Base-by-base conservation (phyloP, 53 echinoderm and acorn worm species). In the Echinarachnius parma region DNA sequence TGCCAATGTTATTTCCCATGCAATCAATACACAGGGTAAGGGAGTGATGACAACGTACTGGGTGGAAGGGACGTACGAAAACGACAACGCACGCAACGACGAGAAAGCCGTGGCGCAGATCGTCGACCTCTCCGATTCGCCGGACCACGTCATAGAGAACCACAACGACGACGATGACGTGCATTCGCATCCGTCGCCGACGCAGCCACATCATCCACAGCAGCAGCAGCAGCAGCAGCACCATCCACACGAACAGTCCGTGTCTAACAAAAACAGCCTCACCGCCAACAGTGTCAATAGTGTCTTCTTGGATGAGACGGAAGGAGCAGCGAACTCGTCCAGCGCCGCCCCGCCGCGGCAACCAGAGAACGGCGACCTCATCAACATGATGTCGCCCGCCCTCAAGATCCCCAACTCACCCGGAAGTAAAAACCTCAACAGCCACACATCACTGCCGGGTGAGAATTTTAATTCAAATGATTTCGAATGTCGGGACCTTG, bases 11-110 rank as follows among this genome's bases (percentile, higher is more conserved):
- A n/a, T n/a, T n/a, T n/a, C n/a, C n/a, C n/a, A n/a, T n/a, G n/a
- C n/a, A n/a, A n/a, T n/a, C n/a, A n/a, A 9, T 13, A 68, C 32
- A 5, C 78, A 95, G 95, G 95, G 95, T 16, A 95, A 95, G 59
- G 95, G 95, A 15, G 78, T 95, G 2, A 95, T 95, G 95, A 67
- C 75, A 9, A 95, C 95, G 10, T 87, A 89, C 81, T 95, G 95
- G 95, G 78, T 95, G 13, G 82, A 84, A 20, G 90, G 87, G 5
- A 91, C 86, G 45, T 55, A 44, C 18, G 74, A 67, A 57, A 44
- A n/a, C 2, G 54, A 24, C 14, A 33, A 24, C 20, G 57, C 14
- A 9, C 60, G 59, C 4, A 26, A 53, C 23, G 82, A 82, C 27
- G 29, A 56, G 24, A 37, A 45, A 36, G 22, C 39, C 9, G 57